These are phyloP conservation scores for Thalassarche chlororhynchos DNA, from an alignment of 2,113 vertebrate genomes.

Conservation along the genomic window DNA sequence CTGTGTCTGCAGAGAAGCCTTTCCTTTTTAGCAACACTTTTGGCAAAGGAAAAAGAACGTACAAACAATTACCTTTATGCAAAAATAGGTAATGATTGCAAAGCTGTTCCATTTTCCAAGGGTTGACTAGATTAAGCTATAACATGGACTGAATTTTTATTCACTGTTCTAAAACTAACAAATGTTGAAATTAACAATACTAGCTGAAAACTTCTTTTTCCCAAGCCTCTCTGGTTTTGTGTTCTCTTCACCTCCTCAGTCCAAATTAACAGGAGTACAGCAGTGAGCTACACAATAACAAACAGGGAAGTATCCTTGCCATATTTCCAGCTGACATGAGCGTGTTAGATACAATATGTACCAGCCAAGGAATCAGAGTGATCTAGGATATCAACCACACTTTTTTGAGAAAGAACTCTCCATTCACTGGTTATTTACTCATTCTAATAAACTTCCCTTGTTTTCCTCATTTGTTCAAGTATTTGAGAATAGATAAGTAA, in stretches of 20 bases:
- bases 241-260: not conserved
- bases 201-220: not conserved
- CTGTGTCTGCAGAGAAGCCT: not conserved
- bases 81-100: not conserved
- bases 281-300: not conserved
- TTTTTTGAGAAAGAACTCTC: not conserved
- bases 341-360: not conserved
- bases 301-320: not conserved
- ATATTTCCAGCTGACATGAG: not conserved
- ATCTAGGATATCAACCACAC: not conserved
- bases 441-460: not conserved
- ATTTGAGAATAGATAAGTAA: not conserved
- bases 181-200: not conserved
- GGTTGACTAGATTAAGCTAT: not conserved
- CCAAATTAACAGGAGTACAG: not conserved
- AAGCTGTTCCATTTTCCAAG: not conserved
- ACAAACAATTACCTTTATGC: not conserved
- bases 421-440: slow-evolving; percentile 19
- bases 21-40: not conserved
- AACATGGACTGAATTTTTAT: not conserved
- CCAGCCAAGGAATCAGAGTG: not conserved
- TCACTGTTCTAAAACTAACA: not conserved
- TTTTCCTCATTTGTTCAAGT: not conserved
- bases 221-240: not conserved
- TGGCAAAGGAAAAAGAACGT: not conserved